Evolutionary conservation across 2,797 vertebrate genomes (phyloP), one percentile per base, ranked within the genome.

Genomic region (Cossypha polioptera): DNA sequence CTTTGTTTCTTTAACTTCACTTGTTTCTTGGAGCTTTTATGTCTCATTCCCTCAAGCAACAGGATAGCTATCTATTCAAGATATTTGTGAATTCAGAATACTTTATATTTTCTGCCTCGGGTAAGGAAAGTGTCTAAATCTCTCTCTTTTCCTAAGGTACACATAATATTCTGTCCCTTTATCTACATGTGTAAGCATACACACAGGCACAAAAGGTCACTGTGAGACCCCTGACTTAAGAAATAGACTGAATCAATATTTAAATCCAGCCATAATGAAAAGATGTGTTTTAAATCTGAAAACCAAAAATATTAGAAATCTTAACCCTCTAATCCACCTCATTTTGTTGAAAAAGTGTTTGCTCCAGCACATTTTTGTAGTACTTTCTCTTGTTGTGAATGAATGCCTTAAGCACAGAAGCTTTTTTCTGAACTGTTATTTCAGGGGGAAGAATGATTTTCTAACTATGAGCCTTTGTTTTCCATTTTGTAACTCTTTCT

Each of bases 381-480:
- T 75, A 58, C 72, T 95, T 96, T 94, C 48, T 88, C 42, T 59
- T 75, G 36, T 45, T 95, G 21, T 20, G 83, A 93, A 72, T 71
- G 74, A 94, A 80, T 88, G 35, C 63, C 45, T 53, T 84, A 85
- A 85, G 57, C 57, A 77, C 33, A 68, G 54, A 92, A 91, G 88
- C 33, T 63, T 77, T 79, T 51, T 86, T 57, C 76, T 92, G 74
- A 92, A 48, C 75, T 77, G 65, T 89, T 92, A 62, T 59, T 94
- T 86, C 45, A 79, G 86, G 71, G 82, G 79, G 43, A 72, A 93
- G 69, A 86, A 88, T 95, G 93, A 83, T 83, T 95, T 96, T 96
- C 72, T 74, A 58, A 96, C 94, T 93, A 28, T 92, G 51, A 92
- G 84, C 58, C 87, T 96, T 95, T 95, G 91, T 95, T 94, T 95